Conservation (phyloP, 2,113 vertebrate genomes). For the Xenopus borealis region DNA sequence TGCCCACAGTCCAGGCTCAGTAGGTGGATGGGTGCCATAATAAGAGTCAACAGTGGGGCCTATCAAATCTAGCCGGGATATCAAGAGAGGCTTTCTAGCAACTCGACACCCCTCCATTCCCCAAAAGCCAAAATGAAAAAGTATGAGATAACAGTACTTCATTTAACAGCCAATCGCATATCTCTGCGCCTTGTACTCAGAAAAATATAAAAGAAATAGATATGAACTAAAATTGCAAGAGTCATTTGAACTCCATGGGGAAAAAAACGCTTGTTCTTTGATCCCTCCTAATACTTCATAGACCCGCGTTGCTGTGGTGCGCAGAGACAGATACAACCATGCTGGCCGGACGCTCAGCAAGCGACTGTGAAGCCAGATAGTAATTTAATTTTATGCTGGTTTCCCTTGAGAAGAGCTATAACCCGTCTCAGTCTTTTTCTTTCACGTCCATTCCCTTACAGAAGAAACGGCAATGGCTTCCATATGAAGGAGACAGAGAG, state of each 20-base stretch:
- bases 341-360: not conserved
- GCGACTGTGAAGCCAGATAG: no score
- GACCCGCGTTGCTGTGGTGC: not conserved
- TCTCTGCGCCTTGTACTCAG: not conserved
- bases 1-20: no score
- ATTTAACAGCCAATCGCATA: no score
- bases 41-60: no score
- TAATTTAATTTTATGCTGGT: no score
- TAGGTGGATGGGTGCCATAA: no score
- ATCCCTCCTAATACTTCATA: not conserved
- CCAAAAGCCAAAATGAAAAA: no score
- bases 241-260: not conserved
- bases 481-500: slow-evolving; percentile 43
- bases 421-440: slow-evolving; percentile 30
- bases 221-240: not conserved
- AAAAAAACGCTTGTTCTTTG: not conserved
- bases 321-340: not conserved
- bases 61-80: no score
- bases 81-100: no score
- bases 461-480: slow-evolving; percentile 45
- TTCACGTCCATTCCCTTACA: slow-evolving; percentile 8
- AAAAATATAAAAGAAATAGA: not conserved
- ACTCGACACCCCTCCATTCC: no score
- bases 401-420: not conserved
- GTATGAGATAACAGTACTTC: no score